phyloP scores from a whole-genome alignment of 2,888 invertebrate genomes.

The Lingula anatina region DNA sequence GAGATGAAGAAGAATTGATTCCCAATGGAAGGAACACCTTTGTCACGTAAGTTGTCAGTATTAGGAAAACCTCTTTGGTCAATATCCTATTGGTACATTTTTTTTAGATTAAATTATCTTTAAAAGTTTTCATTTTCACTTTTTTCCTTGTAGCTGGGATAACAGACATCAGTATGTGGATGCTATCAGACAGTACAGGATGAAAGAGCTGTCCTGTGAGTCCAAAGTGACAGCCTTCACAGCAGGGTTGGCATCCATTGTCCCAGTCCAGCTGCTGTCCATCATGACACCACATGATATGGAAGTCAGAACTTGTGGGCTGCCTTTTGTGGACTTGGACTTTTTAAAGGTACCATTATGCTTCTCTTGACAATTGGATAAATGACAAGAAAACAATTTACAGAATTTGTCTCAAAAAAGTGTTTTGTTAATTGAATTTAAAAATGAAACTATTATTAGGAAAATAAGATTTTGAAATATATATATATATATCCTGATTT shows the following conservation, averaged over 20 bases:
- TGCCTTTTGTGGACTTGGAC: slow-evolving; percentile 41
- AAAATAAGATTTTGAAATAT: too few species aligned
- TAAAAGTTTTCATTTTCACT: too few species aligned
- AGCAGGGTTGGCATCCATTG: slow-evolving; percentile 39
- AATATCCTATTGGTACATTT: not conserved
- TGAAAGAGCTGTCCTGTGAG: slow-evolving; percentile 29
- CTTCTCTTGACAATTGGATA: not conserved
- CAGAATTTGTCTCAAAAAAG: too few species aligned
- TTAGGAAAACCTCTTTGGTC: not conserved
- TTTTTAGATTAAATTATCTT: too few species aligned
- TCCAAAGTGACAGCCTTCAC: slow-evolving; percentile 26
- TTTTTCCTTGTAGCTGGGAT: too few species aligned
- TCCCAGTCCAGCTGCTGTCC: slow-evolving; percentile 42
- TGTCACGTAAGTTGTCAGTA: slow-evolving; percentile 27
- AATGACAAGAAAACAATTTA: too few species aligned
- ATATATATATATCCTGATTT: too few species aligned
- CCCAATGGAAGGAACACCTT: slow-evolving; percentile 28
- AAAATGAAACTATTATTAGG: too few species aligned
- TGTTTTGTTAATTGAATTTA: too few species aligned
- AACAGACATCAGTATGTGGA: slow-evolving; percentile 44
- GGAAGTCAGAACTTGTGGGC: slow-evolving; percentile 44
- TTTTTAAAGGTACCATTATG: slow-evolving; percentile 40
- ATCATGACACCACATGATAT: slow-evolving; percentile 40
- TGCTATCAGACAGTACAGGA: slow-evolving; percentile 30
- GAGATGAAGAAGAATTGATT: slow-evolving; percentile 42